Base-by-base conservation (phyloP, 2,113 vertebrate species). In the Psilopogon haemacephalus region DNA sequence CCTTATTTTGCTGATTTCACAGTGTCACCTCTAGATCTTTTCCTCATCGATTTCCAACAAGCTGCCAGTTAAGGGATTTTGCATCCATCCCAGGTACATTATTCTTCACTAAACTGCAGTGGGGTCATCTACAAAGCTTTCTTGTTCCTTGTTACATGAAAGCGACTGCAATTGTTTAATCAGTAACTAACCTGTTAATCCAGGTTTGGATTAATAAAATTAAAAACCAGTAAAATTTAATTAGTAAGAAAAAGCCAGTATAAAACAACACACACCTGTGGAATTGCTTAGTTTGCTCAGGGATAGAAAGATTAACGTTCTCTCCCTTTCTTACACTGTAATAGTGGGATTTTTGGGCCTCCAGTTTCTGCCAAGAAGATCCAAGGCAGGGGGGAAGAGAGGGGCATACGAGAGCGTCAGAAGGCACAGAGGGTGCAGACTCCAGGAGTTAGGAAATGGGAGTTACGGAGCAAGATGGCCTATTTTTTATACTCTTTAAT, bases 401-500 rank as follows among this genome's bases (percentile, higher is more conserved):
- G 42, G 54, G 85, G 86, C 69, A 72, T 79, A 88, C 84, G 90
- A 82, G 78, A 86, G 60, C 18, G 77, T 44, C 18, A 72, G 62
- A 95, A 94, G 83, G 88, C 82, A 94, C 91, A 94, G 69, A 96
- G 95, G 92, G 94, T 92, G 73, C 91, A 92, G 81, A 88, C 94
- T 81, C 95, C 71, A 75, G 93, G 91, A 87, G 94, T 89, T 94
- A 95, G 95, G 94, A 96, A 96, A 94, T 84, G 93, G 88, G 91
- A 96, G 82, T 93, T 95, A 96, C 8, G 4, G 91, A 95, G 78
- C 94, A 96, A 93, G 81, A 95, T 97, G 95, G 83, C 95, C 96
- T 96, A 95, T 95, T 96, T 96, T 95, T 94, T 91, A 89, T 88
- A 82, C 84, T 94, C 81, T 97, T 97, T 97, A 97, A 96, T 97